Percentiles rank a stretch among this genome's conserved stretches.
These are phyloP conservation scores for Heteronetta atricapilla DNA, from an alignment of 2,113 vertebrate genomes.

Conservation along the genomic window DNA sequence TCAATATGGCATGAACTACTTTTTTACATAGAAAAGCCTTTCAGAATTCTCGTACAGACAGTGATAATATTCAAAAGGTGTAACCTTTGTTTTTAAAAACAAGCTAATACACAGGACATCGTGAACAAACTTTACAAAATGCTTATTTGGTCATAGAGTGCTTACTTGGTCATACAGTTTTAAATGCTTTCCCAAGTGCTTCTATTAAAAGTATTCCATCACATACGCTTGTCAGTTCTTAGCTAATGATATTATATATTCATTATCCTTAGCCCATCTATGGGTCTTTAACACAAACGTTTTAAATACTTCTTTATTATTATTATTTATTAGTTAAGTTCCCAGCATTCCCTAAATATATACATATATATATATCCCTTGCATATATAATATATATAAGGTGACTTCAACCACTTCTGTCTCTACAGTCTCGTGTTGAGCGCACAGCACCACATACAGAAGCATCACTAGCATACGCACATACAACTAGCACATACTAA, in stretches of 20 bases:
- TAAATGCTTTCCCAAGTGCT: not conserved
- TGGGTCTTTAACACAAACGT: not conserved
- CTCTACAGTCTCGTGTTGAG: not conserved
- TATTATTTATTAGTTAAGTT: not conserved
- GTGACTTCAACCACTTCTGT: not conserved
- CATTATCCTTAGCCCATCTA: not conserved
- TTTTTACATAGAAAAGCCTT: not conserved
- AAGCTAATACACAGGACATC: not conserved
- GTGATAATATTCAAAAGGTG: not conserved
- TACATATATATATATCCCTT: no score
- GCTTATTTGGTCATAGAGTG: not conserved
- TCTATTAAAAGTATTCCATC: not conserved
- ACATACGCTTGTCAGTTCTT: not conserved
- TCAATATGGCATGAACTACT: not conserved
- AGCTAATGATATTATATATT: not conserved
- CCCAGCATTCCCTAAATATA: not conserved
- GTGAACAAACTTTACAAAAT: not conserved
- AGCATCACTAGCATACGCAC: not conserved
- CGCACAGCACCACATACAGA: not conserved
- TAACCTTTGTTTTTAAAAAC: not conserved
- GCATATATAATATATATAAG: no score
- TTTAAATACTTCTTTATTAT: not conserved
- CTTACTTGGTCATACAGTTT: not conserved
- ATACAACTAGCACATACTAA: not conserved
- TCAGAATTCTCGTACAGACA: not conserved